A percentile compares a stretch with the other conserved stretches of the same genome.
phyloP scores from a whole-genome alignment of 2,113 vertebrate species.

The Corydoras maculifer region DNA sequence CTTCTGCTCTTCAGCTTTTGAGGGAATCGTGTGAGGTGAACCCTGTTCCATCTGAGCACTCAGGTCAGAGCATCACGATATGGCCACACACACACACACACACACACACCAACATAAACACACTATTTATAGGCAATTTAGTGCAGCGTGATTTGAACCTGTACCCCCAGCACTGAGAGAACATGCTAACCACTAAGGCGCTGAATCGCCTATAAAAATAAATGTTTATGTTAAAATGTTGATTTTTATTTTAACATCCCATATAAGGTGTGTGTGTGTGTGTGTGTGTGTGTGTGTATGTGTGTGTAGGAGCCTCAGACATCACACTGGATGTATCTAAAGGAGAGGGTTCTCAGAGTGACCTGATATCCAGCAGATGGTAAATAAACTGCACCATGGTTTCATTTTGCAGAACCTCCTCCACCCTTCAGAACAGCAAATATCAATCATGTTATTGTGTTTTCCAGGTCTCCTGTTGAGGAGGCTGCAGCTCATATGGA shows the following conservation, averaged over 20 bases:
- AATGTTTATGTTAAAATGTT: too few species aligned
- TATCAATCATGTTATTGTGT: not conserved
- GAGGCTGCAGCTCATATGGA: constrained; percentile 45
- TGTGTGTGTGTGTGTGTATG: constrained; percentile 14
- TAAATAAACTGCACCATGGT: constrained; percentile 22
- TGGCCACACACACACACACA: not conserved
- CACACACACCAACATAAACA: too few species aligned
- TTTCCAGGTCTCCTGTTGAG: constrained; percentile 25
- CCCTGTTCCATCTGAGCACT: constrained; percentile 46
- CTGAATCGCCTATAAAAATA: too few species aligned
- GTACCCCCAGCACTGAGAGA: too few species aligned
- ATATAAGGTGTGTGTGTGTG: not conserved
- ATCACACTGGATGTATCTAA: constrained; percentile 60
- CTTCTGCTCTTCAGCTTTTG: constrained; percentile 52
- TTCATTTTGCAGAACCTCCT: not conserved
- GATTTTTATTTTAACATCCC: too few species aligned
- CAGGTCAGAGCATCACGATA: constrained; percentile 47
- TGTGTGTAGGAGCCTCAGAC: constrained; percentile 45
- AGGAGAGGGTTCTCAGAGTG: constrained; percentile 55
- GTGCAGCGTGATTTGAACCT: too few species aligned
- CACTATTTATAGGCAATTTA: too few species aligned
- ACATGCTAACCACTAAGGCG: too few species aligned
- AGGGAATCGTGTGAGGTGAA: constrained; percentile 52
- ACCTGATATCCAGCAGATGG: constrained; percentile 52
- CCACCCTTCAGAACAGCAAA: too few species aligned